Evolutionary conservation across 2,888 invertebrate species (phyloP), one percentile per base, ranked within the genome.

Genomic region (Leptopterna dolabrata): DNA sequence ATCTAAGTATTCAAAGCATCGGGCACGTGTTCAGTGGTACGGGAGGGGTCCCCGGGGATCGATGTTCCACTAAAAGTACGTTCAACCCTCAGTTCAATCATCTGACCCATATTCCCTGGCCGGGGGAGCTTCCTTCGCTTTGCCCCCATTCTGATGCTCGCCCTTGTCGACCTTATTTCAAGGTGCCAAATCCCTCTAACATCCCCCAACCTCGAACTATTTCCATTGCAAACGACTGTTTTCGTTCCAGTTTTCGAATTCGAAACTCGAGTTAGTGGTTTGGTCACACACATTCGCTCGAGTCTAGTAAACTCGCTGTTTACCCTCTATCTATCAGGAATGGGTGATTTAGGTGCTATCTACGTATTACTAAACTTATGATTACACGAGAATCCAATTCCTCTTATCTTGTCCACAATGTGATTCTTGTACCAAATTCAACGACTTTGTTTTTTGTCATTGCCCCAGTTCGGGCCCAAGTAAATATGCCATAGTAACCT

Each of bases 11-110:
- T 55, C 24, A 4, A 55, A 55, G 7, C 19, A 7, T 3, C 3
- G 2, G 78, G 45, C 78, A 45, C 45, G 78, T 45, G 45, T 78
- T 24, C 19, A 43, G 24, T 24, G 63, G 63, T 63, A 24, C 63
- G 63, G 19, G 24, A 63, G 27, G 63, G 24, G 13, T 45, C 45
- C 45, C 78, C 43, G 6, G 78, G 78, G 78, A 78, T 78, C 78
- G 78, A 78, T 78, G 78, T 78, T 47, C 78, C 78, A 78, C 78
- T 24, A 78, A 78, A 47, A 45, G 78, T 78, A 47, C 78, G 78
- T 78, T 78, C 78, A 78, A 78, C 78, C 78, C 78, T 47, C n/a
- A n/a, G n/a, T 19, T n/a, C 36, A 27, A 27, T 43, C 78, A 78
- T 45, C 78, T 78, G 78, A 78, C 78, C 78, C 45, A 78, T 78